Percentiles rank a stretch among this genome's conserved stretches.
These are phyloP conservation scores for Habrosyne pyritoides DNA, from an alignment of 2,888 invertebrate species.

Conservation along the genomic window DNA sequence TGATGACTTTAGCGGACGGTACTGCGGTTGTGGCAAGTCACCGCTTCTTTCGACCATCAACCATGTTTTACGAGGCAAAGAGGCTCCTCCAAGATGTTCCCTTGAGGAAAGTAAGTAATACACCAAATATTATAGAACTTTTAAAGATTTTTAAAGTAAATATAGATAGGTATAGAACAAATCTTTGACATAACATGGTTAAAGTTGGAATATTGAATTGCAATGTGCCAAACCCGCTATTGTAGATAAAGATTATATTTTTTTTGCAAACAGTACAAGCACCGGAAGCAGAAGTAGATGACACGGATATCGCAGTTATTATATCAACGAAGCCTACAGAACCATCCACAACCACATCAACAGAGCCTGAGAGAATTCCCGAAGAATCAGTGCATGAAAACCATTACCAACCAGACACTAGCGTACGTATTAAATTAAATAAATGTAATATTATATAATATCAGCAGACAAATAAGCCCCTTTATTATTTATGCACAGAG, in stretches of 20 bases:
- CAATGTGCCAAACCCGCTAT: neutral
- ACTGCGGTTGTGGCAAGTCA: constrained; percentile 91
- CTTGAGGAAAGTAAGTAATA: constrained; percentile 68
- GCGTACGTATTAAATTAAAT: constrained; percentile 3
- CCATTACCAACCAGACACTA: neutral
- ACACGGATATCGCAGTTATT: constrained; percentile 17
- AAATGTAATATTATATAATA: too few relatives aligned
- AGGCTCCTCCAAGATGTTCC: constrained; percentile 82
- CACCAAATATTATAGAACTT: neutral
- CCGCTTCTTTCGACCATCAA: constrained; percentile 92
- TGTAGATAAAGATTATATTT: neutral
- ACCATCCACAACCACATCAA: constrained; percentile 18
- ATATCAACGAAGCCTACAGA: constrained; percentile 20
- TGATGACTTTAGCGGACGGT: constrained; percentile 91
- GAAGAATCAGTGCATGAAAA: constrained; percentile 10
- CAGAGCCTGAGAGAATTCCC: constrained; percentile 26
- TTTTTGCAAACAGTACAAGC: constrained; percentile 13
- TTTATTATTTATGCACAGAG: constrained; percentile 56
- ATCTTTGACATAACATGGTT: too few relatives aligned
- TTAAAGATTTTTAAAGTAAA: too few relatives aligned
- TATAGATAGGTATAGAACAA: too few relatives aligned
- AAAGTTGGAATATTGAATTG: neutral
- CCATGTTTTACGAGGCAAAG: constrained; percentile 88
- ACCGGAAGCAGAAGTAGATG: constrained; percentile 16
- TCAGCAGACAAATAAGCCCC: too few relatives aligned